A percentile compares a stretch with the other conserved stretches of the same genome.
These are phyloP conservation scores for Aporophyla lueneburgensis DNA, from an alignment of 2,888 invertebrate species.

Conservation along the genomic window DNA sequence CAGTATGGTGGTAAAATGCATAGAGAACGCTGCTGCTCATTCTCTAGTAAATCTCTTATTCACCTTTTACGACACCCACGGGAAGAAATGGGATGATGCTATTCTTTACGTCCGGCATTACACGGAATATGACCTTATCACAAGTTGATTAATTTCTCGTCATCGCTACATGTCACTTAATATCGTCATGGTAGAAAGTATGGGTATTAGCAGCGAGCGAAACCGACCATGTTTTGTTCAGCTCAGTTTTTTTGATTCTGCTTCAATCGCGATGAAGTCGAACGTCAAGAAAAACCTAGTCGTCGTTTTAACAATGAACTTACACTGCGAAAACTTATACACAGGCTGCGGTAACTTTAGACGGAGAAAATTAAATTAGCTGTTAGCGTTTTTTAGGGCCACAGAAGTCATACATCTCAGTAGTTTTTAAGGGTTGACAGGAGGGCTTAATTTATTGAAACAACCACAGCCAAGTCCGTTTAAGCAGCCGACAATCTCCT, in stretches of 20 bases:
- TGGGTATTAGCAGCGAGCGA: constrained; percentile 77
- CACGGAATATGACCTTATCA: neutral
- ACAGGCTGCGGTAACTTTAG: constrained; percentile 71
- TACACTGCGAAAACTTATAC: constrained; percentile 71
- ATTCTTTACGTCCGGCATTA: no score
- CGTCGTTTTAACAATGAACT: constrained; percentile 82
- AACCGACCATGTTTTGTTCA: constrained; percentile 81
- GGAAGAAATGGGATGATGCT: no score
- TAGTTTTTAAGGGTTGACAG: no score
- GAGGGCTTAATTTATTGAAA: no score
- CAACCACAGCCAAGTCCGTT: no score
- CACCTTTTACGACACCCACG: no score
- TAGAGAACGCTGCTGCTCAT: no score
- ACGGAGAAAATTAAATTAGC: constrained; percentile 20
- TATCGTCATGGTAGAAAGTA: constrained; percentile 72
- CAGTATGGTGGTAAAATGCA: no score
- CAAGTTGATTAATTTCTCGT: constrained; percentile 28
- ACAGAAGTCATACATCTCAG: no score
- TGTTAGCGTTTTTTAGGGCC: neutral
- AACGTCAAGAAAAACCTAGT: constrained; percentile 78
- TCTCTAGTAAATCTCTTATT: no score
- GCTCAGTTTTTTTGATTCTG: constrained; percentile 74
- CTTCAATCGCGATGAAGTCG: constrained; percentile 77
- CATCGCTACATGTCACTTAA: constrained; percentile 61
- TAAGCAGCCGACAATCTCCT: no score